Evolutionary conservation across 2,797 vertebrate genomes (phyloP), one percentile per base, ranked within the genome.

Genomic region (Knipowitschia caucasica): DNA sequence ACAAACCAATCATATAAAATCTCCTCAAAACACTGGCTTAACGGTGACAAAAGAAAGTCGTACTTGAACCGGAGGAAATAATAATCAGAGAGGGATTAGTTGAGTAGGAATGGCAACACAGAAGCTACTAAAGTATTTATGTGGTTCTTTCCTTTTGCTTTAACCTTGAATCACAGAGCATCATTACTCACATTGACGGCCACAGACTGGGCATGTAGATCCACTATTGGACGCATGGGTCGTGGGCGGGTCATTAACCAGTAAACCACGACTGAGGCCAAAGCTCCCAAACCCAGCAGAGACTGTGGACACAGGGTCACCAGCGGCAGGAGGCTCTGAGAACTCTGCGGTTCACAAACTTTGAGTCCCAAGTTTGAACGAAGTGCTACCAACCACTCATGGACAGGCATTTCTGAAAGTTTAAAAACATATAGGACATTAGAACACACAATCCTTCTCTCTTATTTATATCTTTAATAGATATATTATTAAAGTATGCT

Each of bases 241-340:
- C 81, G 84, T 36, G 90, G 90, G 6, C 89, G 85, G 27, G 87
- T 91, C 60, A 80, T 76, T 72, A 91, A 82, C 89, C 89, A 92
- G 74, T 90, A 92, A 0, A 83, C 88, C 0, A 89, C 91, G 75
- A 92, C 51, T 4, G 90, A 91, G 47, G 91, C 89, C 49, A 92
- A 45, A 0, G 89, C 89, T 40, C 90, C 90, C 2, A 92, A 52
- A 10, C 91, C 89, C 31, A 92, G 75, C 67, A 92, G 78, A 20
- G 89, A 91, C 26, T 84, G 78, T 2, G 83, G 75, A 23, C 73
- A 77, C 50, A 72, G 64, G 4, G 80, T 82, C 46, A 84, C 55
- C 5, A 85, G 80, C 0, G 86, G 81, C 26, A 90, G 64, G 2
- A 89, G 67, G 18, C 67, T 70, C 77, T 86, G 67, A 7, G 86